Conservation (phyloP, 2,113 vertebrate species). For the Oostethus manadensis region DNA sequence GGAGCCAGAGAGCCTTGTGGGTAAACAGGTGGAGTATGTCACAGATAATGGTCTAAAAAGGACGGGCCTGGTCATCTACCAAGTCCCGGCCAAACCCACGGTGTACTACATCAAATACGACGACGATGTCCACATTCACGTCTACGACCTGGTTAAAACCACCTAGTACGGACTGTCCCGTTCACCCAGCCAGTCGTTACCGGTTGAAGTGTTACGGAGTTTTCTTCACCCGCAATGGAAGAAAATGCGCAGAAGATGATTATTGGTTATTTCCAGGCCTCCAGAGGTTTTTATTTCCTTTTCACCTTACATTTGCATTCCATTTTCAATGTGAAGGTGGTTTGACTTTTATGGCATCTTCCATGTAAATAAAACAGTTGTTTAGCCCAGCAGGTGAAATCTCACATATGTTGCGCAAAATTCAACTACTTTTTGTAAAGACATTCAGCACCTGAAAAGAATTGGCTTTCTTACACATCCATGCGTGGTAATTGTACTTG, state of each 20-base stretch:
- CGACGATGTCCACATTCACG: conserved; percentile 80
- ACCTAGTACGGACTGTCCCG: conserved; percentile 65
- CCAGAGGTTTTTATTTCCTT: conserved; percentile 1
- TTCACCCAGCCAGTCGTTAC: conserved; percentile 36
- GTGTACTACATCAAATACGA: conserved; percentile 82
- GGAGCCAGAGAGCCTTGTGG: conserved; percentile 80
- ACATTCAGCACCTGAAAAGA: background rate
- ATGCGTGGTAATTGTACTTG: background rate
- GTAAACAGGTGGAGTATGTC: conserved; percentile 80
- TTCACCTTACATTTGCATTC: conserved; percentile 15
- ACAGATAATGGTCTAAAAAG: conserved; percentile 78
- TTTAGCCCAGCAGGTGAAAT: conserved; percentile 35
- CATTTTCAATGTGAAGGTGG: conserved; percentile 23
- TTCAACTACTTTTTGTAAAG: background rate
- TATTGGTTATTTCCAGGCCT: conserved; percentile 9
- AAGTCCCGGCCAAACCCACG: conserved; percentile 77
- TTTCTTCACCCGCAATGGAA: conserved; percentile 20
- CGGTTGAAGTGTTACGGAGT: conserved; percentile 50
- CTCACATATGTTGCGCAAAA: background rate
- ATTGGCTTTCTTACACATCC: background rate
- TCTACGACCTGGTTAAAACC: conserved; percentile 80
- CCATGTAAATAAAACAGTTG: conserved; percentile 49
- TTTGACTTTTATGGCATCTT: conserved; percentile 10
- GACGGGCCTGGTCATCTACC: conserved; percentile 78
- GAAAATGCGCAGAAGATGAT: conserved; percentile 16